Base-by-base conservation (phyloP, 2,888 invertebrate species). In the Ischnus inquisitorius region DNA sequence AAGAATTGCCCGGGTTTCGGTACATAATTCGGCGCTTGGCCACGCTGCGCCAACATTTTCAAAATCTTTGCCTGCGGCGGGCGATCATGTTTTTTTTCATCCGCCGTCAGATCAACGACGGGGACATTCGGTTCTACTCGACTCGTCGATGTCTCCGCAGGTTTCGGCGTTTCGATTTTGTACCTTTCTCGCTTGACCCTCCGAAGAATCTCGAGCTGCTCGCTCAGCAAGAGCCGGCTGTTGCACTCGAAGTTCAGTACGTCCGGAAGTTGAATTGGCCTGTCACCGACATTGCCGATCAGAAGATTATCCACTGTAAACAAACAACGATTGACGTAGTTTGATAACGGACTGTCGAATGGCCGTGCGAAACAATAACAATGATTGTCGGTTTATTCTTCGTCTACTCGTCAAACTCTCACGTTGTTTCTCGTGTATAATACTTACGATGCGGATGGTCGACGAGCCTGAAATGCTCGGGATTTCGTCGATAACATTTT, bases 401-500 rank as follows among this genome's bases (percentile, higher is more conserved):
- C 8, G 4, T 0, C 6, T 4, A 34, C 0, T 6, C 34, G 1
- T 6, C 1, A 5, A 2, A 34, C 6, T 34, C 8, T 34, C 6
- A 34, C 8, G 34, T 5, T 57, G 71, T 76, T 46, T 48, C 3
- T 64, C 54, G 14, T 19, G 19, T n/a, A 12, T 22, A 3, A 19
- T 54, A 94, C 95, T 95, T 95, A 97, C 97, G 95, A 91, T 97
- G 97, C 8, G 96, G 95, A 94, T 98, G 98, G 46, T 95, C 95
- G 93, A 95, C 98, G 93, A 98, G 97, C 83, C 95, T 95, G 84
- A 98, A 97, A 93, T 98, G 98, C 79, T 96, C 95, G 0, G 97
- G 97, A 94, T 98, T 98, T 89, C 96, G 95, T 74, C 98, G 95
- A 90, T 97, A 98, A 90, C 98, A 98, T 87, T 95, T 95, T 39